Conservation (phyloP, 2,888 invertebrate genomes). For the Drosophila buzzatii region DNA sequence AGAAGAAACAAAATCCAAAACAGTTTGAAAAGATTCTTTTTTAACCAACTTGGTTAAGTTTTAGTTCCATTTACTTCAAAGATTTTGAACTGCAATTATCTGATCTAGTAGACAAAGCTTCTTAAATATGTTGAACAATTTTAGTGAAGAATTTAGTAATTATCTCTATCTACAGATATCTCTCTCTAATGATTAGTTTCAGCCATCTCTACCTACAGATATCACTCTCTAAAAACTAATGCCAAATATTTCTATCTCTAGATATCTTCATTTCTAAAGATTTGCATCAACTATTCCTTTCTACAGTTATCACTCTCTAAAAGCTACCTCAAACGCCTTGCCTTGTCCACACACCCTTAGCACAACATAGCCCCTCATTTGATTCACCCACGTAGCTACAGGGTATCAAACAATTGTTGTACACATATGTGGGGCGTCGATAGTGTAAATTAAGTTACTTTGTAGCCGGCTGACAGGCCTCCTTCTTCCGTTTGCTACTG, state of each 20-base stretch:
- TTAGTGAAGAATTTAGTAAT: too few species aligned
- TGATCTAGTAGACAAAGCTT: background rate
- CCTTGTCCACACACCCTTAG: background rate
- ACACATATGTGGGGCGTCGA: slow-evolving; percentile 40
- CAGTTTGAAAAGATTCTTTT: too few species aligned
- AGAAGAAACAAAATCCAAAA: background rate
- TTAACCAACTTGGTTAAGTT: too few species aligned
- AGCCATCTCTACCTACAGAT: too few species aligned
- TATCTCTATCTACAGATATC: too few species aligned
- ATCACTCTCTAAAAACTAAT: too few species aligned
- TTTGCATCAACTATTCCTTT: background rate
- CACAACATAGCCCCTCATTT: background rate
- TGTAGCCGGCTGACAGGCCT: slow-evolving; percentile 63
- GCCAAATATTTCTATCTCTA: too few species aligned
- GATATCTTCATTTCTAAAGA: too few species aligned
- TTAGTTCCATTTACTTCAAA: too few species aligned
- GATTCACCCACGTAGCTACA: background rate
- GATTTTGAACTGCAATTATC: too few species aligned
- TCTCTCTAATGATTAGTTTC: too few species aligned
- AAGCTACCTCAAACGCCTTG: background rate
- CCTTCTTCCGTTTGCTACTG: slow-evolving; percentile 76
- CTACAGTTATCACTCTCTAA: background rate
- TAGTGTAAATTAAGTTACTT: slow-evolving; percentile 80
- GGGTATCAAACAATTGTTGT: slow-evolving; percentile 48
- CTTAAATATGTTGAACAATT: background rate